Conservation (phyloP, 2,888 invertebrate genomes). For the Oithona nana region DNA sequence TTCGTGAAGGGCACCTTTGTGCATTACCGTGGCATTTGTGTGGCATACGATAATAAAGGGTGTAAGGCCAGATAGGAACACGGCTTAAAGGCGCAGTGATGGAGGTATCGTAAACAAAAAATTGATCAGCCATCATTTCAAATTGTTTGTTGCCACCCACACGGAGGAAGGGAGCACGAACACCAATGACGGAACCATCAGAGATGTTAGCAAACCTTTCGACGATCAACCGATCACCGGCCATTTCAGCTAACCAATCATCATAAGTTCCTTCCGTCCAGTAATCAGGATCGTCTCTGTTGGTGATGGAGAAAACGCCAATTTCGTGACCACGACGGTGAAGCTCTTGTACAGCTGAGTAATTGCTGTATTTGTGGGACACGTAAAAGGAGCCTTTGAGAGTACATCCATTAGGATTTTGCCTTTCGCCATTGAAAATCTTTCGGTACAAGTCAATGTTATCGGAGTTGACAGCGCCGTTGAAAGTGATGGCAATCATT, state of each 20-base stretch:
- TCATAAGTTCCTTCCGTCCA: slow-evolving; percentile 72
- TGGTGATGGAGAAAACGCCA: slow-evolving; percentile 72
- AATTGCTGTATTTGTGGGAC: slow-evolving; percentile 27
- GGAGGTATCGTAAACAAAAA: slow-evolving; percentile 82
- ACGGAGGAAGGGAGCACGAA: slow-evolving; percentile 68
- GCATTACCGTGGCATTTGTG: slow-evolving; percentile 87
- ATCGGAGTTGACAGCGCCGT: slow-evolving; percentile 26
- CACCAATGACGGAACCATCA: slow-evolving; percentile 70
- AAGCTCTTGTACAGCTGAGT: slow-evolving; percentile 26
- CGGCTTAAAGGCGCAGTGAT: slow-evolving; percentile 72
- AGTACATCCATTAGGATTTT: slow-evolving; percentile 27
- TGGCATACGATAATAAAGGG: slow-evolving; percentile 85
- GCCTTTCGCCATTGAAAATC: slow-evolving; percentile 23
- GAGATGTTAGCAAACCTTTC: slow-evolving; percentile 67
- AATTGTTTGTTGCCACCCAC: slow-evolving; percentile 88
- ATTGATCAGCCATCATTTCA: slow-evolving; percentile 90
- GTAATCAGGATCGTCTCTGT: slow-evolving; percentile 76
- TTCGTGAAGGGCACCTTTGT: slow-evolving; percentile 59
- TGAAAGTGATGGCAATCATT: slow-evolving; percentile 27
- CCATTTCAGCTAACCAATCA: slow-evolving; percentile 87
- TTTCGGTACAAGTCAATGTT: slow-evolving; percentile 27
- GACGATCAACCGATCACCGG: slow-evolving; percentile 58
- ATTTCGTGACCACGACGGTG: slow-evolving; percentile 68
- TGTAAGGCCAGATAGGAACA: slow-evolving; percentile 92
- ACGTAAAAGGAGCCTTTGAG: slow-evolving; percentile 26